Conservation (phyloP, 2,797 vertebrate species). For the Pseudotriccus pelzelni region DNA sequence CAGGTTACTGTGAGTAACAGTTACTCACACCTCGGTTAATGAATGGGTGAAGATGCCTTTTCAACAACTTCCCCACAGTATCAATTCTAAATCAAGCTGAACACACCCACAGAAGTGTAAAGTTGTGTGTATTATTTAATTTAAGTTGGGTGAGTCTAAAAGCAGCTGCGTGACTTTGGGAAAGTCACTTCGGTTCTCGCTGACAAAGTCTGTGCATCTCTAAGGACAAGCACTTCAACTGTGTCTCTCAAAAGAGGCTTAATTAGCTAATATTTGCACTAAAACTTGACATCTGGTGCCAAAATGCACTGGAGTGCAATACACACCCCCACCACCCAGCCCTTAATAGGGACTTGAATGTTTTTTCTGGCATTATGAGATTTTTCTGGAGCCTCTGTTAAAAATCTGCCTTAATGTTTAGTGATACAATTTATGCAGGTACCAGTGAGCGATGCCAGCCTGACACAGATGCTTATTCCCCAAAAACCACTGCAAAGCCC, state of each 20-base stretch:
- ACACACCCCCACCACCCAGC: background rate
- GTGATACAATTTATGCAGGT: background rate
- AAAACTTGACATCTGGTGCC: background rate
- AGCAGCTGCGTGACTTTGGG: background rate
- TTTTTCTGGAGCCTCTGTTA: background rate
- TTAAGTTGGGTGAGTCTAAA: background rate
- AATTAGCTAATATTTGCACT: conserved; percentile 45
- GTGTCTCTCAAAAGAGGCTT: background rate
- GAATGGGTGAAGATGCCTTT: background rate
- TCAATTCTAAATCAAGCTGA: conserved; percentile 8
- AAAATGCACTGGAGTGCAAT: background rate
- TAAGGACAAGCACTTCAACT: background rate
- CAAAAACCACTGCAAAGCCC: background rate
- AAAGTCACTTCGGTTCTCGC: background rate
- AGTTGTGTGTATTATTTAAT: background rate
- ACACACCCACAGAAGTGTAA: conserved; percentile 3
- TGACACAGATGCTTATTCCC: background rate
- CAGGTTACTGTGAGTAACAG: background rate
- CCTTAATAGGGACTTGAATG: background rate
- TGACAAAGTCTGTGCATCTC: background rate
- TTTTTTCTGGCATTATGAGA: background rate
- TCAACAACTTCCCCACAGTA: background rate
- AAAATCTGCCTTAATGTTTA: background rate
- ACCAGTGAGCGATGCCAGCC: background rate
- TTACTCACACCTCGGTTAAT: background rate